Percentiles rank a stretch among this genome's conserved stretches.
Evolutionary conservation across 2,888 invertebrate species (phyloP).

Genomic region (Colostygia pectinataria): DNA sequence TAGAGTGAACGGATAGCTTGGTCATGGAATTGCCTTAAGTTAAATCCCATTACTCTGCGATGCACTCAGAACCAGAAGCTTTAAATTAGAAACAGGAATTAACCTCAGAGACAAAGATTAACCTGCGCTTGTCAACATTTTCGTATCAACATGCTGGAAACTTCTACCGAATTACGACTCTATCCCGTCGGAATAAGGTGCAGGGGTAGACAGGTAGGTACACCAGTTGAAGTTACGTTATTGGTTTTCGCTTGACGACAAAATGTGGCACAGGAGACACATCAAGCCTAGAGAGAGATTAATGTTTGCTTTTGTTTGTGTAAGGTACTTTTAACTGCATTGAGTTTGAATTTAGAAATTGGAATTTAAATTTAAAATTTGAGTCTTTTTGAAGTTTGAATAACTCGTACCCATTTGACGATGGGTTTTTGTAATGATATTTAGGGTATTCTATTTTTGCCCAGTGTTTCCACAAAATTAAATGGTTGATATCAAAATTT

Average conservation of each 20-base stretch:
- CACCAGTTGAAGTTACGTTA: slow-evolving; percentile 40
- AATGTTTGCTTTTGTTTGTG: slow-evolving; percentile 43
- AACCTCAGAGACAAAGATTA: slow-evolving; percentile 26
- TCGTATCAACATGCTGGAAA: slow-evolving; percentile 12
- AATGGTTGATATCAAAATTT: no score
- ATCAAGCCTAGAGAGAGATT: slow-evolving; percentile 41
- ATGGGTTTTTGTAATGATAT: no score
- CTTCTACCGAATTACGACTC: slow-evolving; percentile 8
- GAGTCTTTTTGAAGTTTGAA: no score
- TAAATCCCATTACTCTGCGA: no score
- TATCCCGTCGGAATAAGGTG: slow-evolving; percentile 4
- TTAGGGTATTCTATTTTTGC: no score
- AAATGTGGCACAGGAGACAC: slow-evolving; percentile 53
- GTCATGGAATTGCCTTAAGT: no score
- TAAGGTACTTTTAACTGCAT: slow-evolving; percentile 36
- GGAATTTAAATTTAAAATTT: no score
- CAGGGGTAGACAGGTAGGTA: slow-evolving; percentile 7
- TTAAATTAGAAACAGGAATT: slow-evolving; percentile 28
- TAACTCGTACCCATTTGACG: no score
- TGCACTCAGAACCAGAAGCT: slow-evolving; percentile 1
- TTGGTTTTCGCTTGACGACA: slow-evolving; percentile 45
- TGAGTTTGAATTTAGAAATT: not conserved
- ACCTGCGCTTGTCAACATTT: slow-evolving; percentile 25
- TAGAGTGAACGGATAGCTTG: no score
- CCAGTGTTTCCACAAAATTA: no score